Base-by-base conservation (phyloP, 2,797 vertebrate species). In the Crypturellus tataupa region DNA sequence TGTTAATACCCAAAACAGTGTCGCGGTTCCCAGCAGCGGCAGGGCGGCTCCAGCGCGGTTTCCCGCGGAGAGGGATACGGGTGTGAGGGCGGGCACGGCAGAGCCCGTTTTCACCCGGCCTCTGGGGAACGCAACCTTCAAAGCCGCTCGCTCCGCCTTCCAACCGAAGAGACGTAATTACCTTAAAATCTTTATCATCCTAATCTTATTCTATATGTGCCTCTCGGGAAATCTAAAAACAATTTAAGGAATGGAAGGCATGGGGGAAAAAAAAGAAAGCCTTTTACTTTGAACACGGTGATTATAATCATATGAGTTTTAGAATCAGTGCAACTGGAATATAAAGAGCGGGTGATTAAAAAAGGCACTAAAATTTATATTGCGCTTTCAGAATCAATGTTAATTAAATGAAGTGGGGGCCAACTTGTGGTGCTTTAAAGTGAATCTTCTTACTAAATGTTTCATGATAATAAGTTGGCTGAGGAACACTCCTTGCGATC, bases 1-100 rank as follows among this genome's bases (percentile, higher is more conserved):
- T 99, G 99, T 99, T 99, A 99, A 99, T 99, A 98, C 84, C 94
- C 96, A 98, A 98, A 98, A 98, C 98, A 97, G 98, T 98, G 95
- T 98, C 98, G 97, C 97, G 98, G 98, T 98, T 98, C 98, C 98
- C 98, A 97, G 98, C 97, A 98, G 98, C 97, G 97, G 97, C 97
- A 97, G 97, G 97, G 98, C 97, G 98, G 97, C 97, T 98, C 96
- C 97, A 96, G 90, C 97, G 97, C 25, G 97, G 98, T 97, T 98
- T 98, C 96, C 97, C 97, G 97, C 97, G 98, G 96, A 95, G 96
- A 97, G 95, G 95, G 97, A 96, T 97, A 98, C 51, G 75, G 86
- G 90, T 82, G 63, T 92, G 95, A 92, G 94, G 81, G 80, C 94
- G 88, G 51, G 75, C 71, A 80, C 90, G 21, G 49, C 24, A 19